Base-by-base conservation (phyloP, 2,888 invertebrate genomes). In the Apotomis betuletana region DNA sequence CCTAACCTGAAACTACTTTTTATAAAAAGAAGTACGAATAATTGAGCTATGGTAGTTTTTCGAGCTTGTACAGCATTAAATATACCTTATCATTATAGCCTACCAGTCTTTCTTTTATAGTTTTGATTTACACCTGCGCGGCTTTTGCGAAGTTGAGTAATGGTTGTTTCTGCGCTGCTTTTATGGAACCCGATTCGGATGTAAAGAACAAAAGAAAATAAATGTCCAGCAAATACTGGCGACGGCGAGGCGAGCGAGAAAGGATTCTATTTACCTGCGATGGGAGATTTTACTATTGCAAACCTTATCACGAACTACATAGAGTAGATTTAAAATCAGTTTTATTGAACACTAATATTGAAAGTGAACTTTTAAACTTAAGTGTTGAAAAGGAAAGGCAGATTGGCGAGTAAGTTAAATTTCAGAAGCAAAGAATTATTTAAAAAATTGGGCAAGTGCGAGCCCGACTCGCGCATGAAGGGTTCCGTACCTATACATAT, bases 131-230 rank as follows among this genome's bases (percentile, higher is more conserved):
- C 79, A 78, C 77, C 73, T 73, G 77, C 73, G 69, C 69, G 71
- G 74, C 75, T 76, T 77, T 75, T 69, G 67, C 64, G 74, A 75
- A 73, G 74, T 74, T 78, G 76, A 77, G 76, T 79, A 78, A 80
- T 77, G 74, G 76, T 72, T 49, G 67, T 70, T 52, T 62, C 55
- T 73, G 12, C 44, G 46, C 49, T 44, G 46, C 52, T 62, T 71
- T 67, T 67, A 52, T 67, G 57, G 51, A 71, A 67, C 67, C 60
- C 55, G 60, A 63, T 69, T 70, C 58, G 69, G 65, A 64, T 60
- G 70, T 60, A 63, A 59, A 64, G 68, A 73, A 70, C 65, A 65
- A 72, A 72, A 72, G 58, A 69, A 72, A 67, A 67, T 67, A 52
- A 71, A 70, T 67, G 60, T 51, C 70, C 67, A 49, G 60, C 61